Percentiles rank a stretch among this genome's conserved stretches.
Evolutionary conservation across 2,113 vertebrate species (phyloP).

Genomic region (Ciconia boyciana): DNA sequence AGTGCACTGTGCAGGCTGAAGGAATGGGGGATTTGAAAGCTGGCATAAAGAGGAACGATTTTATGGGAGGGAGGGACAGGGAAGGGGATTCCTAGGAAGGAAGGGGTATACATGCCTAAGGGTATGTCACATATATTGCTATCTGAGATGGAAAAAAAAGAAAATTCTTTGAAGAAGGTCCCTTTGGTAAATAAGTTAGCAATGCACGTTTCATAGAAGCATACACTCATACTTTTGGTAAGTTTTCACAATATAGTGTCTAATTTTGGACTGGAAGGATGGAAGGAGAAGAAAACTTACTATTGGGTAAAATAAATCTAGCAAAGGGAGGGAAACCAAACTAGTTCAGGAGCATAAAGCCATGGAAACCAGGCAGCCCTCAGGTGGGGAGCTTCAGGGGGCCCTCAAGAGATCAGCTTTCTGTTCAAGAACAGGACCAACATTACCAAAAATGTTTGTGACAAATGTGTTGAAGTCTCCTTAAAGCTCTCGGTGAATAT

Average conservation of each 20-base stretch:
- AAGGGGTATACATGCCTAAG: not conserved
- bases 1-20: not conserved
- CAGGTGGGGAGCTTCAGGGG: not conserved
- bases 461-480: not conserved
- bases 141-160: not conserved
- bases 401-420: not conserved
- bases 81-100: not conserved
- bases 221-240: not conserved
- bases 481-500: not conserved
- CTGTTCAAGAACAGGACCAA: not conserved
- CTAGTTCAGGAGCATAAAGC: not conserved
- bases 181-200: not conserved
- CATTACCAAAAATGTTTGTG: not conserved
- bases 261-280: not conserved
- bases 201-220: not conserved
- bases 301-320: not conserved
- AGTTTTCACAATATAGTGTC: not conserved
- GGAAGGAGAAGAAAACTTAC: not conserved
- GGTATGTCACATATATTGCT: not conserved
- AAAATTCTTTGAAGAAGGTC: not conserved
- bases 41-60: not conserved
- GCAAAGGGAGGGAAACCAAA: not conserved
- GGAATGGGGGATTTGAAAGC: not conserved
- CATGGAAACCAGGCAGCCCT: not conserved
- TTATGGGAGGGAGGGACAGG: rapidly evolving